Evolutionary conservation across 2,113 vertebrate species (phyloP).

Genomic region (Acrocephalus arundinaceus): DNA sequence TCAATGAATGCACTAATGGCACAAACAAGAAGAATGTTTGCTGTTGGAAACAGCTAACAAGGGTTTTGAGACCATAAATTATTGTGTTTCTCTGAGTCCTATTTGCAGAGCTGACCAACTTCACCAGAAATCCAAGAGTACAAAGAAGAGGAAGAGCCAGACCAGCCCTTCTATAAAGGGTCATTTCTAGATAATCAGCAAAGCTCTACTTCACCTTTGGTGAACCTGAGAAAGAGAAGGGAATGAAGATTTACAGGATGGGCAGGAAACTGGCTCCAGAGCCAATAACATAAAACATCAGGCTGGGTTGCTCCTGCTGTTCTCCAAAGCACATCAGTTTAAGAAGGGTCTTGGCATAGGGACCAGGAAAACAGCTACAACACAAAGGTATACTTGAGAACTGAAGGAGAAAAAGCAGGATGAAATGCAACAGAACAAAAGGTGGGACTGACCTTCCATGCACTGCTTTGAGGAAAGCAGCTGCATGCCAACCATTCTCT

Average conservation of each 20-base stretch:
- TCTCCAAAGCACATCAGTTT: background rate
- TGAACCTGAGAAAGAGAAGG: background rate
- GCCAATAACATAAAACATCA: background rate
- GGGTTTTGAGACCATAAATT: background rate
- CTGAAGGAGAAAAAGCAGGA: background rate
- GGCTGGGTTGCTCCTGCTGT: background rate
- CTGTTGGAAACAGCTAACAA: fast-evolving
- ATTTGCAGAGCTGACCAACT: background rate
- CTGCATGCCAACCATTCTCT: background rate
- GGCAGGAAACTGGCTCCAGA: background rate
- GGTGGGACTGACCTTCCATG: background rate
- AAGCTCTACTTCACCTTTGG: background rate
- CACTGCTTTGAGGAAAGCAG: background rate
- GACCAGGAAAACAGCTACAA: background rate
- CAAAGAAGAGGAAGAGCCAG: background rate
- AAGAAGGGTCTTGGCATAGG: background rate
- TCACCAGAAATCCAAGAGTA: background rate
- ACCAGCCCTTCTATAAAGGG: background rate
- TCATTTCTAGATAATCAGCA: background rate
- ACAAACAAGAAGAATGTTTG: background rate
- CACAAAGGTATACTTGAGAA: background rate
- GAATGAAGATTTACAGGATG: constrained; percentile 44
- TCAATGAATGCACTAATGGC: background rate
- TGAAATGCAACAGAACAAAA: background rate
- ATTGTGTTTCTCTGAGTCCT: background rate